Conservation (phyloP, 2,888 invertebrate species). For the Acleris holmiana region DNA sequence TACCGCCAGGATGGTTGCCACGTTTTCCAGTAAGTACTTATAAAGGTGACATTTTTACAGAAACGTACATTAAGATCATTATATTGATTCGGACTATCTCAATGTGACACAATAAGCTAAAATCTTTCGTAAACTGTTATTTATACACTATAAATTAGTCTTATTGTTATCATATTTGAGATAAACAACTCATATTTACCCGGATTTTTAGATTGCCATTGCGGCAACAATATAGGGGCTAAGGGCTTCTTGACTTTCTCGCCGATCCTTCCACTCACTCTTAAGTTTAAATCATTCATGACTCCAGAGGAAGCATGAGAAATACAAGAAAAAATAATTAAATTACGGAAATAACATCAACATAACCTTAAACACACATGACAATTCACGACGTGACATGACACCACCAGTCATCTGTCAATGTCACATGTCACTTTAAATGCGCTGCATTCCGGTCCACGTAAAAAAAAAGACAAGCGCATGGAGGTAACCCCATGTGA, state of each 20-base stretch:
- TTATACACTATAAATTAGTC: neutral
- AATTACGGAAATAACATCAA: slow-evolving; percentile 14
- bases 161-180: neutral
- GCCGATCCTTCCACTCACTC: slow-evolving; percentile 58
- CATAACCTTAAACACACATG: slow-evolving; percentile 21
- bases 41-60: too few species aligned
- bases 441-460: too few species aligned
- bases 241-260: slow-evolving; percentile 54
- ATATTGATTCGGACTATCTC: too few species aligned
- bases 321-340: neutral
- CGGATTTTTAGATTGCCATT: slow-evolving; percentile 12
- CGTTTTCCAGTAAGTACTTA: too few species aligned
- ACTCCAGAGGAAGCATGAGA: slow-evolving; percentile 15
- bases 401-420: too few species aligned
- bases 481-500: too few species aligned
- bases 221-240: slow-evolving; percentile 22
- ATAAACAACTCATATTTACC: slow-evolving; percentile 16
- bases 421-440: too few species aligned
- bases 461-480: too few species aligned
- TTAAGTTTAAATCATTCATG: slow-evolving; percentile 65
- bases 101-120: too few species aligned
- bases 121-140: too few species aligned
- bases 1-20: too few species aligned
- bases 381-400: neutral
- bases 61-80: too few species aligned